A percentile compares a stretch with the other conserved stretches of the same genome.
These are phyloP conservation scores for Scelioninae gen. 2 DNA, from an alignment of 2,888 invertebrate species.

Conservation along the genomic window DNA sequence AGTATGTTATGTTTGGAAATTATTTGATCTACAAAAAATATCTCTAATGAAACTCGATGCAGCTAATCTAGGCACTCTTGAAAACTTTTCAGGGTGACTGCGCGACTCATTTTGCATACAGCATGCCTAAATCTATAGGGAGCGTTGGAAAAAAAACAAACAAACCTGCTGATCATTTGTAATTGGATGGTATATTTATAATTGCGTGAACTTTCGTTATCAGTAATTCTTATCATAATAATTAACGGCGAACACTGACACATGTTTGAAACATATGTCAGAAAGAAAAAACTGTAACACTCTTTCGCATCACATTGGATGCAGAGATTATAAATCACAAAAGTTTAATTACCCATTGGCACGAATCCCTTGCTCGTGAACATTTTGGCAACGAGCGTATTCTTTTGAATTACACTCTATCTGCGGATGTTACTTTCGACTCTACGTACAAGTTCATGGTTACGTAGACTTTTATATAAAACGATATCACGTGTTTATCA, in stretches of 20 bases:
- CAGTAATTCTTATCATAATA: neutral
- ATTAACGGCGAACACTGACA: neutral
- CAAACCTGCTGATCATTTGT: conserved; percentile 26
- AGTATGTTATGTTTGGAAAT: conserved; percentile 27
- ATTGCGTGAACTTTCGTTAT: neutral
- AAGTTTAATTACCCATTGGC: conserved; percentile 57
- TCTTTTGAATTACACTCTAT: conserved; percentile 47
- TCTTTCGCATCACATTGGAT: conserved; percentile 5
- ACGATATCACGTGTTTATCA: conserved; percentile 49
- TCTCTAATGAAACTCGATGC: conserved; percentile 27
- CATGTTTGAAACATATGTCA: neutral
- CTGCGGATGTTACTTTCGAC: conserved; percentile 24
- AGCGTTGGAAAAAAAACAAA: conserved; percentile 35
- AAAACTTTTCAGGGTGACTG: neutral
- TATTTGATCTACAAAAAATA: conserved; percentile 15
- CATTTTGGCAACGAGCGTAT: conserved; percentile 48
- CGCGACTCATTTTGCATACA: conserved; percentile 25
- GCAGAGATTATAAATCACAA: conserved; percentile 16
- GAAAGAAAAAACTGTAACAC: neutral
- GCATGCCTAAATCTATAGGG: conserved; percentile 45
- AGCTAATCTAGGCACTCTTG: conserved; percentile 43
- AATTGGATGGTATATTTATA: neutral
- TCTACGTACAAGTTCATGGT: conserved; percentile 50
- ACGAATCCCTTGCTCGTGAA: conserved; percentile 48
- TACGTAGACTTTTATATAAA: conserved; percentile 34